Evolutionary conservation across 2,888 invertebrate species (phyloP).

Genomic region (Athetis lepigone): DNA sequence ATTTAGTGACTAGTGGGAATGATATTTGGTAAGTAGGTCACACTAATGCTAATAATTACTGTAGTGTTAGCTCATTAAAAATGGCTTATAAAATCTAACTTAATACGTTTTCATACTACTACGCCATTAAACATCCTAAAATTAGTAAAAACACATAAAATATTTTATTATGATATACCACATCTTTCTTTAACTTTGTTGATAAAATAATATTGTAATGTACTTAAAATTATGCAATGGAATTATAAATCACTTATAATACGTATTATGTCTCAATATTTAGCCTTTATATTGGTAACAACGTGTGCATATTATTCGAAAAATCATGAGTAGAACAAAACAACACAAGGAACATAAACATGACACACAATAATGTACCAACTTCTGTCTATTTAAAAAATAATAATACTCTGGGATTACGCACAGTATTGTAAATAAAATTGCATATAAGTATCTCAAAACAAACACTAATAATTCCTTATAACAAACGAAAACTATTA

Average conservation of each 20-base stretch:
- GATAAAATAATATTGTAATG: conserved; percentile 13
- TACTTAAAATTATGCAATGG: conserved; percentile 42
- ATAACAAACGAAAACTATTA: conserved; percentile 38
- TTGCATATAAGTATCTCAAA: conserved; percentile 4
- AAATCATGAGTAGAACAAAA: conserved; percentile 9
- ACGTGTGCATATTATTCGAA: conserved; percentile 16
- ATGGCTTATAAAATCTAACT: conserved; percentile 29
- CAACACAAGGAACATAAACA: conserved; percentile 2
- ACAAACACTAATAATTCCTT: conserved; percentile 11
- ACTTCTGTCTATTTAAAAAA: background rate
- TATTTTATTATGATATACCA: conserved; percentile 12
- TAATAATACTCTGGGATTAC: background rate
- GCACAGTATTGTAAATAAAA: conserved; percentile 1
- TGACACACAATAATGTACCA: conserved; percentile 1
- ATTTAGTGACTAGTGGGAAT: conserved; percentile 53
- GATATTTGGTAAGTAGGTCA: conserved; percentile 34
- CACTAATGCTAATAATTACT: conserved; percentile 20
- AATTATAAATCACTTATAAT: conserved; percentile 33
- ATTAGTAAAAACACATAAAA: conserved; percentile 3
- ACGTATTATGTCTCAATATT: conserved; percentile 11
- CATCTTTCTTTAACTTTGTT: conserved; percentile 6
- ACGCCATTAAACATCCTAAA: conserved; percentile 15
- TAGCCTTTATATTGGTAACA: conserved; percentile 10
- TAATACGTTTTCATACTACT: conserved; percentile 30
- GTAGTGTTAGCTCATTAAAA: conserved; percentile 23